Conservation (phyloP, 2,113 vertebrate species). For the Ceyx cyanopectus region DNA sequence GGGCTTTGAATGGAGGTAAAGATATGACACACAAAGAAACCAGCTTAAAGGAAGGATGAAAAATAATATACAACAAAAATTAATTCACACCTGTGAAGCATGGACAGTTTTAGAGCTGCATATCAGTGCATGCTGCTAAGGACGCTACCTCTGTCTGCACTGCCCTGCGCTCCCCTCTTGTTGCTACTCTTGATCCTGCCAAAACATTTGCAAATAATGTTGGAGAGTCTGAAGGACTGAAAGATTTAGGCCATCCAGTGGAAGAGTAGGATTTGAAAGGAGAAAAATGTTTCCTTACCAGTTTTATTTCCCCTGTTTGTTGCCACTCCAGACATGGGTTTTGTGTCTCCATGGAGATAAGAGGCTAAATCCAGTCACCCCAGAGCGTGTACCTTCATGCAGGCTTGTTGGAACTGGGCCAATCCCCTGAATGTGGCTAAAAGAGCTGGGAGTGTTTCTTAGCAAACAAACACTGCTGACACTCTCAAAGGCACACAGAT, state of each 20-base stretch:
- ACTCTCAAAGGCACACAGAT: background rate
- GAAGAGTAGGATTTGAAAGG: background rate
- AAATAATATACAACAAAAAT: background rate
- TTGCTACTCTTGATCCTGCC: background rate
- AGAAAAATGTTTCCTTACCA: slow-evolving; percentile 10
- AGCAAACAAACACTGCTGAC: background rate
- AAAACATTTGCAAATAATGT: background rate
- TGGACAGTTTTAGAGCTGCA: background rate
- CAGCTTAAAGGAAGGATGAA: background rate
- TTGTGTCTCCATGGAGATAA: slow-evolving; percentile 23
- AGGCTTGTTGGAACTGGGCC: background rate
- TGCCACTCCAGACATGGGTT: background rate
- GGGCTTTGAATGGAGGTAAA: background rate
- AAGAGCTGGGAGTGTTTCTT: background rate
- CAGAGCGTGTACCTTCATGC: background rate
- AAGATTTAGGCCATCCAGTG: background rate
- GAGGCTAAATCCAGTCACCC: background rate
- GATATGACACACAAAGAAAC: rapidly evolving
- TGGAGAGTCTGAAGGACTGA: background rate
- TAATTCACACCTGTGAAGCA: background rate
- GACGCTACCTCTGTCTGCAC: background rate
- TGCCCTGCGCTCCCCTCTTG: background rate
- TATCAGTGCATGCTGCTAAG: rapidly evolving
- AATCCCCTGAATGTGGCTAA: background rate
- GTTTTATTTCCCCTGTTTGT: background rate